Conservation (phyloP, 2,113 vertebrate genomes). For the Xyliphius kryptos region DNA sequence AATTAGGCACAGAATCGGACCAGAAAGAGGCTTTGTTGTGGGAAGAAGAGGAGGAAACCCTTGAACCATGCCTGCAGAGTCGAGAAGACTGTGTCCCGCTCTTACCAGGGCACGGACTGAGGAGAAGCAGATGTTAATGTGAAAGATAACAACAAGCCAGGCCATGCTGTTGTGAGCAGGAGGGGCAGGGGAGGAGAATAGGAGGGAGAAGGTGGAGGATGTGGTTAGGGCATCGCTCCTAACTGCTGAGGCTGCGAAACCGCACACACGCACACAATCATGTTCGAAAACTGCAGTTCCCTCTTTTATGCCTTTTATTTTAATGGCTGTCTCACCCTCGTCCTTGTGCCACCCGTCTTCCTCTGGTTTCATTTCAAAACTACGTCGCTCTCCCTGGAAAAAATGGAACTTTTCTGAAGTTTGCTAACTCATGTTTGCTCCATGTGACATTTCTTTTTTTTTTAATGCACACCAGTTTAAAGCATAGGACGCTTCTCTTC, state of each 20-base stretch:
- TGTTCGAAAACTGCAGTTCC: slow-evolving; percentile 28
- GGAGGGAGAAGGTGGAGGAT: slow-evolving; percentile 39
- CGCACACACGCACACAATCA: slow-evolving; percentile 41
- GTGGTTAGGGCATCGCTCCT: slow-evolving; percentile 42
- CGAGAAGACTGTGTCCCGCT: slow-evolving; percentile 29
- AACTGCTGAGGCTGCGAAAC: slow-evolving; percentile 45
- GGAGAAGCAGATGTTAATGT: slow-evolving; percentile 45
- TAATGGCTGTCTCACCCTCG: slow-evolving; percentile 12
- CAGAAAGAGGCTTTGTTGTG: slow-evolving; percentile 38
- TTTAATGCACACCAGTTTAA: not conserved
- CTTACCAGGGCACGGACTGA: slow-evolving; percentile 27
- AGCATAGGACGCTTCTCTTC: not conserved
- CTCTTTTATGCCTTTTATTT: slow-evolving; percentile 30
- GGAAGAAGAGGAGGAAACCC: slow-evolving; percentile 34
- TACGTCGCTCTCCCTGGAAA: not conserved
- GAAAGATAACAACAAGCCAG: slow-evolving; percentile 24
- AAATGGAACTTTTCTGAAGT: not conserved
- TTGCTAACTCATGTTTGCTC: not conserved
- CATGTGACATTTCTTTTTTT: not conserved
- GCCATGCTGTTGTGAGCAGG: slow-evolving; percentile 16
- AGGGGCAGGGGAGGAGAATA: slow-evolving; percentile 13
- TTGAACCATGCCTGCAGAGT: slow-evolving; percentile 38
- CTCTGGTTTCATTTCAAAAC: slow-evolving; percentile 18
- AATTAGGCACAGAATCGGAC: slow-evolving; percentile 9
- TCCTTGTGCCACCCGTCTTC: slow-evolving; percentile 4